A percentile compares a stretch with the other conserved stretches of the same genome.
Conservation (phyloP, 2,888 invertebrate genomes). For the Ichneumon xanthorius region DNA sequence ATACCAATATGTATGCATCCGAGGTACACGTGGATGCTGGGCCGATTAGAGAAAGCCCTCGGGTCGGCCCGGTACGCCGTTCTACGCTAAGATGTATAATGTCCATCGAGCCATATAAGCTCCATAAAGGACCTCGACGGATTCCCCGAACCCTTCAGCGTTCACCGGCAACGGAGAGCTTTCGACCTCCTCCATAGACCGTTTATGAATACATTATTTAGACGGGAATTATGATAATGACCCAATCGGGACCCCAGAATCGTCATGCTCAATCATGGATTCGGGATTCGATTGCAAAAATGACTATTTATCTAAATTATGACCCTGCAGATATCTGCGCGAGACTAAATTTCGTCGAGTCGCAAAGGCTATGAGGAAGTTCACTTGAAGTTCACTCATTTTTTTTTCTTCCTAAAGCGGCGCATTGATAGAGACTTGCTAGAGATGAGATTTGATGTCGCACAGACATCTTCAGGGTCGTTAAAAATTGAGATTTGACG, state of each 20-base stretch:
- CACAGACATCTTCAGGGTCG: too few species aligned
- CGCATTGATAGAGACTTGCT: too few species aligned
- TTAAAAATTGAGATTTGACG: neutral
- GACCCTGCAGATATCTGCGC: too few species aligned
- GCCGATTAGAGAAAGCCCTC: slow-evolving; percentile 56
- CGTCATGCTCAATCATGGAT: neutral
- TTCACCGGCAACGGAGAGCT: neutral
- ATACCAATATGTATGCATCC: slow-evolving; percentile 48
- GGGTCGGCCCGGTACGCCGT: slow-evolving; percentile 44
- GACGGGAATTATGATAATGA: neutral
- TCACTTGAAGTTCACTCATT: too few species aligned
- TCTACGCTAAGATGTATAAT: slow-evolving; percentile 55
- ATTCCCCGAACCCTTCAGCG: slow-evolving; percentile 43
- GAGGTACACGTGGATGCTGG: slow-evolving; percentile 30
- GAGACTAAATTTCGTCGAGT: too few species aligned
- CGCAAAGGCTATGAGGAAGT: too few species aligned
- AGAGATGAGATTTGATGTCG: too few species aligned
- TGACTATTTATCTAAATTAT: neutral
- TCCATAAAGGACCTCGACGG: slow-evolving; percentile 41
- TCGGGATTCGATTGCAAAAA: neutral
- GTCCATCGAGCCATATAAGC: slow-evolving; percentile 60
- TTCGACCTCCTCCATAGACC: neutral
- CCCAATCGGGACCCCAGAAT: neutral
- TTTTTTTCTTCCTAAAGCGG: too few species aligned
- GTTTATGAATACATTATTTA: slow-evolving; percentile 3